Conservation (phyloP, 2,888 invertebrate genomes). For the Epirrhoe tristata region DNA sequence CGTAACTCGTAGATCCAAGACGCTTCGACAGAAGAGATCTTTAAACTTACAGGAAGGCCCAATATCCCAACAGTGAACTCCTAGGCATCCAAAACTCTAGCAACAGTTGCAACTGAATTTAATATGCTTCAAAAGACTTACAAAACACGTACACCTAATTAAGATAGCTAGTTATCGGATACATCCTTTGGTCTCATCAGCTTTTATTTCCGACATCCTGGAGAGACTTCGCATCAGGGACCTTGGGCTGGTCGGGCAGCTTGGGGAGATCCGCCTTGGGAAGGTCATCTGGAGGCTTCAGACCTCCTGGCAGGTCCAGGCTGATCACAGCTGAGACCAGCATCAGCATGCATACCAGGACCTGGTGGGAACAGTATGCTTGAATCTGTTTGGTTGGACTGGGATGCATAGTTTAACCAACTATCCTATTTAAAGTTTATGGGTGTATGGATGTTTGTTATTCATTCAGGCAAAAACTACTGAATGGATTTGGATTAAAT, state of each 20-base stretch:
- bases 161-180: slow-evolving; percentile 4
- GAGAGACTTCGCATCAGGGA: slow-evolving; percentile 45
- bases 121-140: slow-evolving; percentile 52
- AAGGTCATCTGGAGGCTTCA: slow-evolving; percentile 52
- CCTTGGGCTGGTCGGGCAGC: slow-evolving; percentile 42
- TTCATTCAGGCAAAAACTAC: too few species aligned
- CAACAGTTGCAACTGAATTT: slow-evolving; percentile 61
- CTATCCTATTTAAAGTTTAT: too few species aligned
- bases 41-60: too few species aligned
- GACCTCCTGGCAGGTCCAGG: slow-evolving; percentile 53
- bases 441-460: too few species aligned
- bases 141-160: background rate
- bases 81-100: background rate
- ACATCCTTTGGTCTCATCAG: slow-evolving; percentile 28
- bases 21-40: too few species aligned
- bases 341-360: slow-evolving; percentile 64
- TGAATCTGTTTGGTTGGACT: too few species aligned
- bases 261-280: slow-evolving; percentile 52
- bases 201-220: slow-evolving; percentile 50
- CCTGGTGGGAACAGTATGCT: slow-evolving; percentile 45
- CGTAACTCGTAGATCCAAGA: too few species aligned
- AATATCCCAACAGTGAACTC: background rate
- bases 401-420: too few species aligned
- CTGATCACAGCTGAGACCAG: slow-evolving; percentile 59
- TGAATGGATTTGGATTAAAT: too few species aligned